A percentile compares a stretch with the other conserved stretches of the same genome.
These are phyloP conservation scores for Tachina fera DNA, from an alignment of 2,888 invertebrate species.

Conservation along the genomic window DNA sequence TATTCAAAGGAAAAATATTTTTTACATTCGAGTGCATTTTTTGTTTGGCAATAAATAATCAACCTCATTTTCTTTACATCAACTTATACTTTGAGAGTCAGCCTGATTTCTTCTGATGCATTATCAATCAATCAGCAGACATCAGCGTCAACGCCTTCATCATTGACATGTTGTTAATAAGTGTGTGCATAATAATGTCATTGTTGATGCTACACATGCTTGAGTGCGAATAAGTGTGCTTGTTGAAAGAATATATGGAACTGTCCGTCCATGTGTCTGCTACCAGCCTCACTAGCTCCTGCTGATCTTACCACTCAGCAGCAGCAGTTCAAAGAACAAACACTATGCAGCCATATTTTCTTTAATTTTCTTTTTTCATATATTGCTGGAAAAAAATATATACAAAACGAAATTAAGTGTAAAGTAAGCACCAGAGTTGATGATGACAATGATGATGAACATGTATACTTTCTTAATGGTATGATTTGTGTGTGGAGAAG, in stretches of 20 bases:
- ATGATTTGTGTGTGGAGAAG: not conserved
- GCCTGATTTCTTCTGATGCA: constrained; percentile 59
- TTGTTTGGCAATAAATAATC: constrained; percentile 20
- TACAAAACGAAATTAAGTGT: constrained; percentile 62
- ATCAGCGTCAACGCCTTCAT: constrained; percentile 39
- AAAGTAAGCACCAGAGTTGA: constrained; percentile 54
- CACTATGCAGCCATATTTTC: constrained; percentile 27
- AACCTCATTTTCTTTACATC: constrained; percentile 12
- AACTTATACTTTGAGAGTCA: constrained; percentile 36
- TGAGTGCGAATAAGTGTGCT: constrained; percentile 23
- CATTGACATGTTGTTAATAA: constrained; percentile 63
- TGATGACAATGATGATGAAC: constrained; percentile 50
- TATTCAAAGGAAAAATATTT: constrained; percentile 7
- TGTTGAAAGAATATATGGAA: constrained; percentile 52
- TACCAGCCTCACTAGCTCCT: not conserved
- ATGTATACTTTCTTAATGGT: not conserved
- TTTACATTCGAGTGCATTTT: not conserved
- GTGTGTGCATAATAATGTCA: constrained; percentile 53
- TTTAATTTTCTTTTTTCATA: not conserved
- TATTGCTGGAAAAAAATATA: constrained; percentile 1
- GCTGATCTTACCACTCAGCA: not conserved
- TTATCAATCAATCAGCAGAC: constrained; percentile 69
- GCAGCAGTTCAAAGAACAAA: constrained; percentile 45
- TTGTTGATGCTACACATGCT: constrained; percentile 36
- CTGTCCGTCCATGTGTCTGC: constrained; percentile 1